Evolutionary conservation across 2,888 invertebrate genomes (phyloP), one percentile per base, ranked within the genome.

Genomic region (Sinelater perroti): DNA sequence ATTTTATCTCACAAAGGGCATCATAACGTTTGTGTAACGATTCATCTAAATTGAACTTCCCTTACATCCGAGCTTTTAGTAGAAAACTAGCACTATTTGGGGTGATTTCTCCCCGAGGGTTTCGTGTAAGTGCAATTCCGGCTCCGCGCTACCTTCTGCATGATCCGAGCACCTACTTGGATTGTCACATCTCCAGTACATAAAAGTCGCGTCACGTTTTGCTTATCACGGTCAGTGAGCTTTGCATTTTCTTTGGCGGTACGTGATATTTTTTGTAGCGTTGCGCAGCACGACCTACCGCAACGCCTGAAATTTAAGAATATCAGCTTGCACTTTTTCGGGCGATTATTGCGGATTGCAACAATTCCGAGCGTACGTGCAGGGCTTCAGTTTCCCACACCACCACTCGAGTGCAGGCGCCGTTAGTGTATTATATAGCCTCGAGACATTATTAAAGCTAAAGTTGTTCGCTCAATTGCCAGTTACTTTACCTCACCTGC

Each of bases 231-330:
- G 42, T 51, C 51, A 44, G 24, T 42, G 40, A 10, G 52, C 42
- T 52, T 52, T 52, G 42, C 40, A 52, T 52, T 52, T 52, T 42
- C 42, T 31, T 52, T 21, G 33, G 28, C 40, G 35, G 51, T 52
- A 52, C 52, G 52, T 52, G 52, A 52, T 42, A 52, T 52, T 31
- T 44, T 42, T 52, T 28, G 14, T 30, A 28, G 38, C 38, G 38
- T 50, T 36, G 13, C 28, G 11, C 36, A n/a, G 16, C 24, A 8
- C 14, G 35, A 50, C 50, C 50, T 50, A 50, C 50, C 50, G 28
- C 50, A 50, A 50, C 35, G 42, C 24, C 33, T 31, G 21, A 36
- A 45, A 64, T 59, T 63, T 61, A 62, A 54, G 66, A 11, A 17
- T 38, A 16, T 38, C 38, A 38, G 40, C 40, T n/a, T 40, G 26